Evolutionary conservation across 2,888 invertebrate species (phyloP), one percentile per base, ranked within the genome.

Genomic region (Penaeus monodon): DNA sequence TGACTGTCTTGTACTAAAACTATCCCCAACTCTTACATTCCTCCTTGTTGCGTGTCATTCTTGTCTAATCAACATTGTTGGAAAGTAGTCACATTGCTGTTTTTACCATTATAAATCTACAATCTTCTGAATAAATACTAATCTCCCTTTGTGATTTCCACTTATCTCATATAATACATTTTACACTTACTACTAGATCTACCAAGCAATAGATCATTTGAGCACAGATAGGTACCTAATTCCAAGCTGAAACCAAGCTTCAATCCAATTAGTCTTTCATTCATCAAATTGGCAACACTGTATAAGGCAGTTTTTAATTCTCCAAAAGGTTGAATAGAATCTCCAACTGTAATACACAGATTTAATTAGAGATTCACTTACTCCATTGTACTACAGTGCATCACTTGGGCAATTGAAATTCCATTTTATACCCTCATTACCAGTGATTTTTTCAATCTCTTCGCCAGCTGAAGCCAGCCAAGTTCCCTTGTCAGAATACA

Each of bases 401-500:
- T 44, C 38, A 44, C 38, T 44, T 10, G 38, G 38, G 4, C 6
- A 6, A 44, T 44, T 44, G 38, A 6, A 6, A 6, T 44, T 44
- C 38, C 38, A 44, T 44, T 3, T 44, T 10, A 44, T 7, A 44
- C 7, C 10, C 38, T 44, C 7, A 4, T 38, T 38, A 38, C 38
- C 6, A 38, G 38, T 6, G 6, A 38, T 4, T 38, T 38, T 38
- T 6, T 38, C 38, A 38, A 38, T 38, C 6, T 38, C 38, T 38
- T 38, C 6, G 6, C 38, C 38, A 38, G 38, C 6, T 38, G 38
- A 38, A 38, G 6, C 6, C 38, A 38, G 6, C 38, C 6, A 6
- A n/a, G n/a, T n/a, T n/a, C n/a, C n/a, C n/a, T n/a, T n/a, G 49
- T 77, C 77, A 57, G 77, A 77, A 77, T 77, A 49, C 57, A 77